A percentile compares a stretch with the other conserved stretches of the same genome.
These are phyloP conservation scores for Laspeyria flexula DNA, from an alignment of 2,888 invertebrate genomes.

Conservation along the genomic window DNA sequence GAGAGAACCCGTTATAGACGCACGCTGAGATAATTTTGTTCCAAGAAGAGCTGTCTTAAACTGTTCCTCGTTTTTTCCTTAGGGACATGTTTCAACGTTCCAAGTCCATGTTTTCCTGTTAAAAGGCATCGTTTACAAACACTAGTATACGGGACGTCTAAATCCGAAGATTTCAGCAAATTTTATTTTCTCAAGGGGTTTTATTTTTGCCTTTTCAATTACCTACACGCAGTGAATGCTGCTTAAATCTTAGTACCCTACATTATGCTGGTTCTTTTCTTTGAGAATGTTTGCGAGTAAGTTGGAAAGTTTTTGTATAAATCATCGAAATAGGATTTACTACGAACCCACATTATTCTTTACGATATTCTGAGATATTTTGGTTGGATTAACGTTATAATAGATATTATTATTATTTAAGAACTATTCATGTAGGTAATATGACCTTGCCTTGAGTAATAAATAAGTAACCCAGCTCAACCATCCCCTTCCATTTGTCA, in stretches of 20 bases:
- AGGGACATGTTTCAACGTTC: slow-evolving; percentile 31
- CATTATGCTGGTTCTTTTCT: slow-evolving; percentile 1
- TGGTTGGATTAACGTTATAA: too few species aligned
- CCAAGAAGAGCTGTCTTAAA: slow-evolving; percentile 18
- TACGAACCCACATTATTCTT: too few species aligned
- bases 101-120: slow-evolving; percentile 32
- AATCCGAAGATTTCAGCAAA: slow-evolving; percentile 20
- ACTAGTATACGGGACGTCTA: slow-evolving; percentile 22
- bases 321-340: too few species aligned
- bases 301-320: too few species aligned
- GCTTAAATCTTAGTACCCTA: slow-evolving; percentile 10
- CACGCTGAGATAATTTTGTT: slow-evolving; percentile 29
- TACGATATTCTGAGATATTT: too few species aligned
- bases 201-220: slow-evolving; percentile 31
- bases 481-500: too few species aligned
- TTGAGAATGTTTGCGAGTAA: neutral
- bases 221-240: slow-evolving; percentile 11
- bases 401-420: too few species aligned
- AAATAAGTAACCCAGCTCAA: too few species aligned
- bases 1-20: too few species aligned
- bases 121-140: slow-evolving; percentile 21
- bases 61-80: slow-evolving; percentile 25
- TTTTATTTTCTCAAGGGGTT: slow-evolving; percentile 21
- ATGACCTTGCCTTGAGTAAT: too few species aligned
- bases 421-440: too few species aligned